A percentile compares a stretch with the other conserved stretches of the same genome.
phyloP scores from a whole-genome alignment of 2,888 invertebrate genomes.

The Aleiodes alternator region DNA sequence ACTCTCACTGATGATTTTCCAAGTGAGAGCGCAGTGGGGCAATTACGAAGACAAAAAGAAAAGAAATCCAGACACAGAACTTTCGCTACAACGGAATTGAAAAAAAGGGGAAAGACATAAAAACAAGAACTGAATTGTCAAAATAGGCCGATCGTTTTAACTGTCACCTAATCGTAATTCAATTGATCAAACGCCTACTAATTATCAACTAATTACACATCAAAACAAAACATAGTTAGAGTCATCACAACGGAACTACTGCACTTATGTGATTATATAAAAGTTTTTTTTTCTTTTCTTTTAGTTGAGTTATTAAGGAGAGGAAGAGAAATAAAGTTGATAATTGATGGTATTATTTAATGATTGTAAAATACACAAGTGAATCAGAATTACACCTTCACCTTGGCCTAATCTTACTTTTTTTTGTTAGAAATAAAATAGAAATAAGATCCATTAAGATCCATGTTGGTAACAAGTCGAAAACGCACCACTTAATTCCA shows the following conservation, averaged over 20 bases:
- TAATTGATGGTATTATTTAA: constrained; percentile 2
- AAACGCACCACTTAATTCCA: no score
- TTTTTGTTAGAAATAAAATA: no score
- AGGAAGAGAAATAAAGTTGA: neutral
- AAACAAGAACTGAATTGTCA: neutral
- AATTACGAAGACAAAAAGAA: neutral
- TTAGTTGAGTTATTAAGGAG: neutral
- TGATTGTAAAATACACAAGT: neutral
- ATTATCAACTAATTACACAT: neutral
- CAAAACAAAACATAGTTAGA: constrained; percentile 6
- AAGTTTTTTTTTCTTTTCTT: neutral
- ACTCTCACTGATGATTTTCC: constrained; percentile 1
- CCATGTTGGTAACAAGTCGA: no score
- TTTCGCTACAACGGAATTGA: constrained; percentile 5
- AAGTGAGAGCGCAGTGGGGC: neutral
- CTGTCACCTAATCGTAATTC: neutral
- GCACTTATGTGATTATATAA: constrained; percentile 16
- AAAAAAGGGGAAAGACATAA: neutral
- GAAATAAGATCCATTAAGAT: no score
- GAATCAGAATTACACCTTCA: no score
- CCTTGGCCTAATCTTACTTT: no score
- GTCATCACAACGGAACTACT: neutral
- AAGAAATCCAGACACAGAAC: neutral
- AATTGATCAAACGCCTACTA: neutral
- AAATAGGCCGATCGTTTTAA: neutral